Percentiles rank a stretch among this genome's conserved stretches.
These are phyloP conservation scores for Cylloceria caligata DNA, from an alignment of 2,888 invertebrate species.

Conservation along the genomic window DNA sequence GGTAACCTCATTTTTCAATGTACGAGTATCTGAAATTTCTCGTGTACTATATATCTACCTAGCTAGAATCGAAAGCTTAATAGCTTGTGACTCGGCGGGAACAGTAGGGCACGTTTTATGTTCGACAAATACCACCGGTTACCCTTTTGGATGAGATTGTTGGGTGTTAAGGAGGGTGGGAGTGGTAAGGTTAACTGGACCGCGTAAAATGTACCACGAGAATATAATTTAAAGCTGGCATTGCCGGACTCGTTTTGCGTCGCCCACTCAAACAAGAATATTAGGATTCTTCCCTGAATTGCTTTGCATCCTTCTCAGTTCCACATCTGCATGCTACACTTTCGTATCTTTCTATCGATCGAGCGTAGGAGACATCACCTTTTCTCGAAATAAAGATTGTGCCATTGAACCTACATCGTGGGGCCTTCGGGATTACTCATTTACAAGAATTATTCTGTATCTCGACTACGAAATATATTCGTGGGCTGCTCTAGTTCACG, in stretches of 20 bases:
- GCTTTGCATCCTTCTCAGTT: neutral
- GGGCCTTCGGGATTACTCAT: conserved; percentile 16
- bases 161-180: conserved; percentile 18
- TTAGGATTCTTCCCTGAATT: conserved; percentile 9
- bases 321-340: neutral
- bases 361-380: neutral
- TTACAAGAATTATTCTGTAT: conserved; percentile 18
- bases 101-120: conserved; percentile 65
- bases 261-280: conserved; percentile 19
- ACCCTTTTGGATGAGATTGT: conserved; percentile 55
- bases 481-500: neutral
- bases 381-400: conserved; percentile 11
- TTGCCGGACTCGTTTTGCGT: conserved; percentile 19
- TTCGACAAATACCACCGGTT: conserved; percentile 56
- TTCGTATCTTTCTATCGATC: neutral
- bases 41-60: conserved; percentile 32
- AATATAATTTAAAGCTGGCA: conserved; percentile 9
- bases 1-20: conserved; percentile 24
- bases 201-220: conserved; percentile 35
- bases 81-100: conserved; percentile 29
- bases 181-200: conserved; percentile 40
- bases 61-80: neutral
- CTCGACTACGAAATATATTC: neutral
- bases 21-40: conserved; percentile 31
- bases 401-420: conserved; percentile 11